Evolutionary conservation across 2,113 vertebrate species (phyloP).

Genomic region (Psephotus haematonotus): DNA sequence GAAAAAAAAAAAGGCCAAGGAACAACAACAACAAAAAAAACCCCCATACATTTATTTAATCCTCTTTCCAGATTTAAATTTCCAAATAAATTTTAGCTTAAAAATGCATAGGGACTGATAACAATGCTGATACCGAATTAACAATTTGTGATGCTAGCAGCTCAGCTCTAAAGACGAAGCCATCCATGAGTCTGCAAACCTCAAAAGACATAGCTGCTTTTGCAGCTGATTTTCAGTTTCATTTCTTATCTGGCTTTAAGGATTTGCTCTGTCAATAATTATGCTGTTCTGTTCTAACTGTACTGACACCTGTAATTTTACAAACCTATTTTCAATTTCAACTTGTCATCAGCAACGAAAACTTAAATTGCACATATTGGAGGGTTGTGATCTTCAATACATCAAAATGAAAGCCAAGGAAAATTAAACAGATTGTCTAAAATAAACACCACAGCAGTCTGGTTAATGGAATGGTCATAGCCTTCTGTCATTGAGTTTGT

Average conservation of each 20-base stretch:
- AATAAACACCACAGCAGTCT: background rate
- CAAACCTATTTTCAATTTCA: background rate
- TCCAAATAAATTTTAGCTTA: background rate
- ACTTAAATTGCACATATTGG: background rate
- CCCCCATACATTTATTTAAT: background rate
- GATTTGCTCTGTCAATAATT: constrained; percentile 2
- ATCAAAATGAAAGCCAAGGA: background rate
- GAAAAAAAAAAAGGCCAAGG: background rate
- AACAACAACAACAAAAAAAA: background rate
- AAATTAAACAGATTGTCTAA: background rate
- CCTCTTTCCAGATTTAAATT: background rate
- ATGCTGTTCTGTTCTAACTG: background rate
- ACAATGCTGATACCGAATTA: background rate
- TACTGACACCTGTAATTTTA: background rate
- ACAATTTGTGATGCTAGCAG: background rate
- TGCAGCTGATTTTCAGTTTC: background rate
- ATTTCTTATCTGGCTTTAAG: background rate
- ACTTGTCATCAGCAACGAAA: background rate
- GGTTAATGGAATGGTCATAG: background rate
- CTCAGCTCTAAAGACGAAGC: background rate
- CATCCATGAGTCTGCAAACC: background rate
- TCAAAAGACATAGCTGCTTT: background rate
- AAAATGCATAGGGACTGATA: background rate
- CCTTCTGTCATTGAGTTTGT: background rate
- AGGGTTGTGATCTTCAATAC: background rate